Evolutionary conservation across 2,888 invertebrate genomes (phyloP).

Genomic region (Chymomyza caudatula): DNA sequence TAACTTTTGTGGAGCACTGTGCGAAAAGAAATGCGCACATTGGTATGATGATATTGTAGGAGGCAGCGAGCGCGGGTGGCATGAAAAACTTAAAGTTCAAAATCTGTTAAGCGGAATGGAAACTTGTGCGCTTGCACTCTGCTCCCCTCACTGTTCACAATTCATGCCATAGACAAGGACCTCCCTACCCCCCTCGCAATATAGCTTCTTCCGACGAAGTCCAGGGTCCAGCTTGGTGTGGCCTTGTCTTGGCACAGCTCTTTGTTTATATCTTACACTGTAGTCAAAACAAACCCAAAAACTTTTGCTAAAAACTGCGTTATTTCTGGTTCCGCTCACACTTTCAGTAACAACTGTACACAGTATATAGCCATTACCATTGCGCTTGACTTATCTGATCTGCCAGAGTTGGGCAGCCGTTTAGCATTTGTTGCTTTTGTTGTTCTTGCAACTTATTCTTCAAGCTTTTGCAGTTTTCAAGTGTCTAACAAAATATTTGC

Average conservation of each 20-base stretch:
- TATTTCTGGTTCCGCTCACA: not conserved
- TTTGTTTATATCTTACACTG: not conserved
- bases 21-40: too few relatives aligned
- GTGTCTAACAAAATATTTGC: not conserved
- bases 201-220: not conserved
- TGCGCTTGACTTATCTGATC: not conserved
- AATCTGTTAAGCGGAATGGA: conserved; percentile 38
- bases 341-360: too few relatives aligned
- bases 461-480: not conserved
- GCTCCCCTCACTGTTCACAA: not conserved
- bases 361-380: not conserved
- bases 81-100: conserved; percentile 30
- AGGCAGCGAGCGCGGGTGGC: not conserved
- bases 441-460: not conserved
- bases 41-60: too few relatives aligned
- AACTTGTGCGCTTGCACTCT: conserved; percentile 14
- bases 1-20: conserved; percentile 21
- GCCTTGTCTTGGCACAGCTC: not conserved
- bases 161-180: too few relatives aligned
- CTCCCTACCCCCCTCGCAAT: not conserved
- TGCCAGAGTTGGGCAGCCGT: not conserved
- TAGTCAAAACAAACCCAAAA: not conserved
- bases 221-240: not conserved
- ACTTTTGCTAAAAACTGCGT: not conserved
- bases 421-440: not conserved